Evolutionary conservation across 1,140 invertebrate genomes (phyloP).

Genomic region (Venturia canescens): DNA sequence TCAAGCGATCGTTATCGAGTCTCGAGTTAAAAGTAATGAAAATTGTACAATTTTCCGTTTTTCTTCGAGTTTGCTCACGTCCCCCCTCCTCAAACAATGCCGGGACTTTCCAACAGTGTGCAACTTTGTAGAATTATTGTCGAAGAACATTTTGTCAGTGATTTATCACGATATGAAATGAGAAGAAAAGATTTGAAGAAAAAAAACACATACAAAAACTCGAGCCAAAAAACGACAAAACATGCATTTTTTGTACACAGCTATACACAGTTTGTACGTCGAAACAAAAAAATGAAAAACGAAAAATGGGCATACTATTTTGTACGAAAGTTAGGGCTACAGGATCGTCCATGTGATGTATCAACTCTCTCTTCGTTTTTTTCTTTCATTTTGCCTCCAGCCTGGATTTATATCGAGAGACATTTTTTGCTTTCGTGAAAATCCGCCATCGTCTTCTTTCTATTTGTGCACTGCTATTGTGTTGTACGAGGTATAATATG

Average conservation of each 20-base stretch:
- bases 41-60: no score
- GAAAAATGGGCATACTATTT: constrained; percentile 16
- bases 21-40: no score
- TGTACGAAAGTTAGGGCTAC: not conserved
- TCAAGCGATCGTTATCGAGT: no score
- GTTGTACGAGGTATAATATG: constrained; percentile 44
- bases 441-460: constrained; percentile 40
- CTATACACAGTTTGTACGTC: constrained; percentile 24
- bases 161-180: not conserved
- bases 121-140: no score
- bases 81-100: no score
- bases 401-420: constrained; percentile 7
- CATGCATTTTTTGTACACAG: constrained; percentile 6
- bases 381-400: constrained; percentile 24
- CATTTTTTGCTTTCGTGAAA: constrained; percentile 28
- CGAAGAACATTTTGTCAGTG: not conserved
- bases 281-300: not conserved
- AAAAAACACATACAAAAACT: not conserved
- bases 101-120: no score
- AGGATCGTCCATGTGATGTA: not conserved
- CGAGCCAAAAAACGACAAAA: not conserved
- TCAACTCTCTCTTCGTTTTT: constrained; percentile 18
- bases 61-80: no score
- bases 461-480: constrained; percentile 47
- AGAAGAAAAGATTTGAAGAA: not conserved